Base-by-base conservation (phyloP, 2,888 invertebrate genomes). In the Kryphioiulus occultus region DNA sequence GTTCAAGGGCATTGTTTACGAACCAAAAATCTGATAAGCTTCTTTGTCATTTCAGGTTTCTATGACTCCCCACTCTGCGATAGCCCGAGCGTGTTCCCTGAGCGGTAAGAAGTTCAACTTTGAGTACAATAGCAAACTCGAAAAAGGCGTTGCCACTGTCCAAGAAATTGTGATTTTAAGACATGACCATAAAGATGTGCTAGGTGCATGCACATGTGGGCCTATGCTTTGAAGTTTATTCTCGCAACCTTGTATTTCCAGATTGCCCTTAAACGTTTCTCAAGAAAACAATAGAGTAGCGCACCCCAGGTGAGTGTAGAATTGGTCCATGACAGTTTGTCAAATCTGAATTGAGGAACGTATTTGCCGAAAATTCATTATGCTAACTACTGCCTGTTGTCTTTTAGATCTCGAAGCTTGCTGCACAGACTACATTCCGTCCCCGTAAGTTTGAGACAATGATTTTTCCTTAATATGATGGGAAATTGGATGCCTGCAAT, bases 341-440 rank as follows among this genome's bases (percentile, higher is more conserved):
- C n/a, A 47, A 47, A 2, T 15, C 3, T 59, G 19, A 15, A n/a
- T n/a, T n/a, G n/a, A n/a, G n/a, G n/a, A n/a, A n/a, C n/a, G n/a
- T n/a, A n/a, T n/a, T n/a, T n/a, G 44, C 44, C 12, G 17, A 44
- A 82, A 82, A 32, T 19, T 19, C 1, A 7, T 26, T 32, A 35
- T 84, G 19, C 35, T 32, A 84, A 84, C 32, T 7, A 22, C 0
- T 22, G 22, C 4, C 22, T 10, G 9, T 22, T 68, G 22, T 26
- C 7, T 84, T 84, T 32, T n/a, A 84, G 84, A 22, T 17, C 84
- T 39, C 35, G 84, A 32, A 35, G n/a, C 42, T 15, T 84, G 42
- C 84, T 84, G 19, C 84, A 84, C 30, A 32, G 84, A n/a, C 84
- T 84, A 19, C 84, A 84, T 84, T 84, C 84, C 17, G 35, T 42